These are phyloP conservation scores for Sebastes jordani DNA, from an alignment of 2,797 vertebrate species.

Conservation along the genomic window DNA sequence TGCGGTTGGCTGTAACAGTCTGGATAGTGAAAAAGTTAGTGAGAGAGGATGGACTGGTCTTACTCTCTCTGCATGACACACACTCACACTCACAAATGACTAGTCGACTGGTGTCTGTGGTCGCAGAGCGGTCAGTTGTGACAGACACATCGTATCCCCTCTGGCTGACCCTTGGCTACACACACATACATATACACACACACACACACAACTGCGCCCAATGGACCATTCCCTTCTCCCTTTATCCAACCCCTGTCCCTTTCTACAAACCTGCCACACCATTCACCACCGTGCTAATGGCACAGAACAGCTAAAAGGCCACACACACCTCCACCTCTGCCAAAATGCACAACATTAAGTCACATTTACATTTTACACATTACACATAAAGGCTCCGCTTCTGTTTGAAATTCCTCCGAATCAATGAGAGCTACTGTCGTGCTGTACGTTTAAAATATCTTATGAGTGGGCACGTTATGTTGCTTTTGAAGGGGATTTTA, in stretches of 20 bases:
- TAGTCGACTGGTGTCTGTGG: slow-evolving; percentile 62
- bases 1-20: slow-evolving; percentile 76
- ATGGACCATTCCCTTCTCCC: slow-evolving; percentile 53
- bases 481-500: neutral
- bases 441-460: neutral
- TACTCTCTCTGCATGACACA: slow-evolving; percentile 43
- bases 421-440: neutral
- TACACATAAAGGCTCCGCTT: neutral
- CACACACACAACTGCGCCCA: slow-evolving; percentile 26
- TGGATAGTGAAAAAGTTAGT: slow-evolving; percentile 52
- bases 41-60: slow-evolving; percentile 51
- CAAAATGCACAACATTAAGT: slow-evolving; percentile 37
- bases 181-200: neutral
- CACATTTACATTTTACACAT: slow-evolving; percentile 22
- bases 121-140: slow-evolving; percentile 73
- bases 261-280: slow-evolving; percentile 43
- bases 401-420: neutral
- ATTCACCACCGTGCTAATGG: slow-evolving; percentile 74
- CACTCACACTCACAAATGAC: slow-evolving; percentile 30
- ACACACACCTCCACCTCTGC: slow-evolving; percentile 33
- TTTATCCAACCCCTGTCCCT: slow-evolving; percentile 57
- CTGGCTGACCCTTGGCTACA: slow-evolving; percentile 74
- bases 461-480: neutral
- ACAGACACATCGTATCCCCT: slow-evolving; percentile 79
- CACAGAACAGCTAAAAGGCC: slow-evolving; percentile 75